phyloP scores from a whole-genome alignment of 2,113 vertebrate species.

The Chionomys nivalis region DNA sequence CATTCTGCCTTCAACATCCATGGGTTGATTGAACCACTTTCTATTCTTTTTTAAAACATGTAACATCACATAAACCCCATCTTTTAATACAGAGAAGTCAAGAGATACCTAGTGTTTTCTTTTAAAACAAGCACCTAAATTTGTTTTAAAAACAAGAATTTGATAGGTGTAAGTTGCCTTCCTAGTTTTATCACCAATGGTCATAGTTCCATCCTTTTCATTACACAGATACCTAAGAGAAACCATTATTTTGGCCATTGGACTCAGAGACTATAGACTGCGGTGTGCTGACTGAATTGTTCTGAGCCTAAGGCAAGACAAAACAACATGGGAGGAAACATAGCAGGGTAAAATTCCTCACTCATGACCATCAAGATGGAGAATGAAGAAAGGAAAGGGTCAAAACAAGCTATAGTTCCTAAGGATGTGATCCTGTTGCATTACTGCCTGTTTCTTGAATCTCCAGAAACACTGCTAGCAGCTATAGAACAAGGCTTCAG shows the following conservation, averaged over 20 bases:
- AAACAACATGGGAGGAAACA: background rate
- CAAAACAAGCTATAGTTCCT: background rate
- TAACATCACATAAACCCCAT: background rate
- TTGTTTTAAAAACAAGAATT: background rate
- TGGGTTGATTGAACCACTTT: background rate
- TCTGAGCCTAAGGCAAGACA: background rate
- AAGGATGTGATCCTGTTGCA: background rate
- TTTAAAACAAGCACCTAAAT: background rate
- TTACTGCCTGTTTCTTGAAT: background rate
- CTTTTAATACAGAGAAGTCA: background rate
- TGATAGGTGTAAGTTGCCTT: background rate
- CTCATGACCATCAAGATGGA: background rate
- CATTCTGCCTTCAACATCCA: background rate
- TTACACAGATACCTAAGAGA: background rate
- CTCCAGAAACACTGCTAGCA: background rate
- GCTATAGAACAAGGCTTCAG: background rate
- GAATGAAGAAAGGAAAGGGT: background rate
- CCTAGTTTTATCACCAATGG: background rate
- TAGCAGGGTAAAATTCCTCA: background rate
- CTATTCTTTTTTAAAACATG: background rate
- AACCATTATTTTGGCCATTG: background rate
- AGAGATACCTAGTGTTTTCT: constrained; percentile 18
- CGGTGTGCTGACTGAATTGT: background rate
- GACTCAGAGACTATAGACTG: too few relatives aligned
- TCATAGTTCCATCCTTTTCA: background rate